Conservation (phyloP, 2,797 vertebrate genomes). For the Paratrypauchen microcephalus region DNA sequence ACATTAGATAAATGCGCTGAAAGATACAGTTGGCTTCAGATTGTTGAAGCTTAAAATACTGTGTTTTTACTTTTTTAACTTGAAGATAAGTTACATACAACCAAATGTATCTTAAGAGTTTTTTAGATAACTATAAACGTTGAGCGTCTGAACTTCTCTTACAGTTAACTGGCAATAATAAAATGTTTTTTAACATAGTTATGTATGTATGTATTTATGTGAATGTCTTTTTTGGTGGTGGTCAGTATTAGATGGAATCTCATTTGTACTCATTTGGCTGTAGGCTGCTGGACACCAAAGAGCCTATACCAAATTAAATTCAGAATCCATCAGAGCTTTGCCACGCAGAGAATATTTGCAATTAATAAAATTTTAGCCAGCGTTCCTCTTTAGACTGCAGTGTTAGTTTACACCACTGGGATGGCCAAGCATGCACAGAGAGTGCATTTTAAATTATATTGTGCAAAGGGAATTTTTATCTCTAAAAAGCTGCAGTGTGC, state of each 20-base stretch:
- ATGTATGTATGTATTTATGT: background rate
- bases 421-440: slow-evolving; percentile 23
- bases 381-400: slow-evolving; percentile 21
- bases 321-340: slow-evolving; percentile 18
- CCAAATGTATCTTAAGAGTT: background rate
- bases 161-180: background rate
- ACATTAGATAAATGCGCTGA: slow-evolving; percentile 78
- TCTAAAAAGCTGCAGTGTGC: slow-evolving; percentile 62
- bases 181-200: background rate
- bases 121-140: background rate
- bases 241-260: slow-evolving; percentile 13
- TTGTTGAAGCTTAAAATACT: slow-evolving; percentile 48
- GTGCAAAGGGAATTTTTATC: slow-evolving; percentile 50
- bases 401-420: slow-evolving; percentile 21
- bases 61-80: slow-evolving; percentile 18
- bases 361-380: slow-evolving; percentile 28
- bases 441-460: slow-evolving; percentile 48
- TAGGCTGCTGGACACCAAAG: slow-evolving; percentile 29
- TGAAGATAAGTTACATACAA: background rate
- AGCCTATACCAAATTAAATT: slow-evolving; percentile 30
- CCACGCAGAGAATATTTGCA: slow-evolving; percentile 16
- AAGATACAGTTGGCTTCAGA: slow-evolving; percentile 64
- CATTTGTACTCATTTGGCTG: slow-evolving; percentile 9
- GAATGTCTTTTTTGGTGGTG: slow-evolving; percentile 6
- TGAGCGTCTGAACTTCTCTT: background rate